Conservation (phyloP, 2,113 vertebrate genomes). For the Aphyosemion australe region DNA sequence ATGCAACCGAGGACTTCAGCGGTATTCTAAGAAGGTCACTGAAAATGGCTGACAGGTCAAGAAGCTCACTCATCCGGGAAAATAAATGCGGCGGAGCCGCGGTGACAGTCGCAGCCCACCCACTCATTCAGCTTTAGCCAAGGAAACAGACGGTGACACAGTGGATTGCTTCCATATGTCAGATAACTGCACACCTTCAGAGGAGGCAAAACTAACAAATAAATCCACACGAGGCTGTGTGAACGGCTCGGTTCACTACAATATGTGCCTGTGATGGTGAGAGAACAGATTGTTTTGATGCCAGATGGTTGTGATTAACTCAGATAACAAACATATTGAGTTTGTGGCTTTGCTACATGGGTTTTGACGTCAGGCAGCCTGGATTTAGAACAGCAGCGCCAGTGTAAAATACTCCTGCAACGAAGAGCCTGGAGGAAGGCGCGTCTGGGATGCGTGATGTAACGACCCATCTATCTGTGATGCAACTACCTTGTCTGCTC, state of each 20-base stretch:
- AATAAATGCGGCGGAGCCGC: conserved; percentile 48
- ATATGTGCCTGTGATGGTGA: conserved; percentile 20
- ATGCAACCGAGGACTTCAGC: conserved; percentile 41
- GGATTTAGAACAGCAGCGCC: conserved; percentile 27
- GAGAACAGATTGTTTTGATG: conserved; percentile 25
- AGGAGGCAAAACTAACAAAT: conserved; percentile 48
- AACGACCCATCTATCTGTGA: conserved; percentile 41
- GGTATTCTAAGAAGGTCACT: conserved; percentile 52
- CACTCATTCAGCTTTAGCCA: conserved; percentile 45
- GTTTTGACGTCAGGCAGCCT: conserved; percentile 13
- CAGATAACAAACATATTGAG: conserved; percentile 12
- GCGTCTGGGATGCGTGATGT: conserved; percentile 46
- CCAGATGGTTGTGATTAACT: conserved; percentile 44
- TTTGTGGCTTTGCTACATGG: conserved; percentile 21
- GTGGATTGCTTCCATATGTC: conserved; percentile 52
- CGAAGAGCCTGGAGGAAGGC: conserved; percentile 31
- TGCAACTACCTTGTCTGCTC: conserved; percentile 35
- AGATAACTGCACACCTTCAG: conserved; percentile 41
- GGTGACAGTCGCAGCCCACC: conserved; percentile 61
- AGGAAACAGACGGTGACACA: conserved; percentile 43
- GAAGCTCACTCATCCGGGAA: conserved; percentile 39
- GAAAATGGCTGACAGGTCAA: conserved; percentile 61
- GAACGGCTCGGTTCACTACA: conserved; percentile 6
- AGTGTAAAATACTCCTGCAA: conserved; percentile 31
- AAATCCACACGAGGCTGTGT: not conserved